A percentile compares a stretch with the other conserved stretches of the same genome.
Evolutionary conservation across 2,797 vertebrate genomes (phyloP).

Genomic region (Diplodus sargus): DNA sequence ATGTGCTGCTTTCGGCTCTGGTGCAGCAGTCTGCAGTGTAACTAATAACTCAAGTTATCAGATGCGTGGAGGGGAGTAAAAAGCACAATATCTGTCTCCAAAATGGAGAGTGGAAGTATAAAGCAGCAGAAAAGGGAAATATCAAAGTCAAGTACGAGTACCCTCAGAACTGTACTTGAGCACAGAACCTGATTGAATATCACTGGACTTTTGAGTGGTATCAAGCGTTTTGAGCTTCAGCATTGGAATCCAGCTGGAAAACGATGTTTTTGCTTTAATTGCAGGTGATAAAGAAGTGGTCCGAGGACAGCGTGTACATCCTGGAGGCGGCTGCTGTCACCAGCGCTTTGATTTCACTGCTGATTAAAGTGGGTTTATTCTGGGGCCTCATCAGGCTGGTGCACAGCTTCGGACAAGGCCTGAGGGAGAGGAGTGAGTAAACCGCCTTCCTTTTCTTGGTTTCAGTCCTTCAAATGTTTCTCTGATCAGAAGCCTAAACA

Average conservation of each 20-base stretch:
- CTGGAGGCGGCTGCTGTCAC: conserved; percentile 86
- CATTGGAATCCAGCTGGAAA: background rate
- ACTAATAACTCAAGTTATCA: too few relatives aligned
- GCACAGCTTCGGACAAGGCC: conserved; percentile 87
- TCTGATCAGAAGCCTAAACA: conserved; percentile 14
- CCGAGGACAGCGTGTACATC: conserved; percentile 75
- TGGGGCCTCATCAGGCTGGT: conserved; percentile 85
- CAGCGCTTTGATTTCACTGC: conserved; percentile 84
- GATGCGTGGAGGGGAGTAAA: too few relatives aligned
- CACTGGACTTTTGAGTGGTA: too few relatives aligned
- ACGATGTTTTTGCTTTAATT: conserved; percentile 11
- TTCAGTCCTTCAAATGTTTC: background rate
- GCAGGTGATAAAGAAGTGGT: conserved; percentile 84
- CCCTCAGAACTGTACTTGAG: too few relatives aligned
- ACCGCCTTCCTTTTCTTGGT: background rate
- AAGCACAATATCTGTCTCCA: too few relatives aligned
- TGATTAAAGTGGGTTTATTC: conserved; percentile 87
- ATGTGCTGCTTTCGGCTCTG: too few relatives aligned
- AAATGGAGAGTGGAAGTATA: too few relatives aligned
- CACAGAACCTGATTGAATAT: too few relatives aligned
- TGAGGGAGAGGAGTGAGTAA: conserved; percentile 89
- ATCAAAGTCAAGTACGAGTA: too few relatives aligned
- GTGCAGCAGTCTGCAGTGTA: too few relatives aligned
- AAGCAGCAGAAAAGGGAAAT: too few relatives aligned
- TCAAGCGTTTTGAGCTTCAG: background rate